A percentile compares a stretch with the other conserved stretches of the same genome.
Evolutionary conservation across 2,888 invertebrate species (phyloP).

Genomic region (Eulithis testata): DNA sequence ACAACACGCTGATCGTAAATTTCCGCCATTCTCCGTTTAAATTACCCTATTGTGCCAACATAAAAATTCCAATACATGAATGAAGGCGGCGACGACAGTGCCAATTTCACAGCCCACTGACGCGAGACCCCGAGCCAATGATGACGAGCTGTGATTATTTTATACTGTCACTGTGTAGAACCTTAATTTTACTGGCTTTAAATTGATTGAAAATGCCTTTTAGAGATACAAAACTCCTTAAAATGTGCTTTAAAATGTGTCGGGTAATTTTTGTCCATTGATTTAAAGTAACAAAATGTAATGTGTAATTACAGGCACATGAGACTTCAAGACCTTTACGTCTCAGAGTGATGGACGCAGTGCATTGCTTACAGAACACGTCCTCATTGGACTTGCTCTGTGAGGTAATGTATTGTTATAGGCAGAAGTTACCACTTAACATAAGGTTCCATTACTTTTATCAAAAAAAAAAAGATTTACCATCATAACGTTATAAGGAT

Average conservation of each 20-base stretch:
- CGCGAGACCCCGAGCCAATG: slow-evolving; percentile 54
- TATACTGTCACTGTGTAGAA: slow-evolving; percentile 21
- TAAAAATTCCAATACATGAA: slow-evolving; percentile 51
- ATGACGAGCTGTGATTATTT: slow-evolving; percentile 52
- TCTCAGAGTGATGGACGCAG: no score
- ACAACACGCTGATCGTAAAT: slow-evolving; percentile 17
- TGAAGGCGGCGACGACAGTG: slow-evolving; percentile 45
- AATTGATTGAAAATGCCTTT: slow-evolving; percentile 9
- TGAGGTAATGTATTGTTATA: no score
- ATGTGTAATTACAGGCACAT: no score
- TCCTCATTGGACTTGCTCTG: no score
- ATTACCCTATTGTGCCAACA: slow-evolving; percentile 49
- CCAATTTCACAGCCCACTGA: slow-evolving; percentile 64
- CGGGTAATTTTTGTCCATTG: no score
- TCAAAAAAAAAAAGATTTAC: no score
- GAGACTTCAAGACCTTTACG: no score
- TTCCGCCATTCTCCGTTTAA: slow-evolving; percentile 30
- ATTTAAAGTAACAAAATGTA: no score
- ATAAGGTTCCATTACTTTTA: no score
- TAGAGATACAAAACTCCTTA: background rate
- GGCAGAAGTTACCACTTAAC: no score
- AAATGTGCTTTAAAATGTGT: background rate
- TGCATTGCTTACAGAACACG: no score
- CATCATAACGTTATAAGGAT: no score
- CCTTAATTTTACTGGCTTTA: slow-evolving; percentile 17